Percentiles rank a stretch among this genome's conserved stretches.
phyloP scores from a whole-genome alignment of 2,888 invertebrate genomes.

The Mayetiola destructor region DNA sequence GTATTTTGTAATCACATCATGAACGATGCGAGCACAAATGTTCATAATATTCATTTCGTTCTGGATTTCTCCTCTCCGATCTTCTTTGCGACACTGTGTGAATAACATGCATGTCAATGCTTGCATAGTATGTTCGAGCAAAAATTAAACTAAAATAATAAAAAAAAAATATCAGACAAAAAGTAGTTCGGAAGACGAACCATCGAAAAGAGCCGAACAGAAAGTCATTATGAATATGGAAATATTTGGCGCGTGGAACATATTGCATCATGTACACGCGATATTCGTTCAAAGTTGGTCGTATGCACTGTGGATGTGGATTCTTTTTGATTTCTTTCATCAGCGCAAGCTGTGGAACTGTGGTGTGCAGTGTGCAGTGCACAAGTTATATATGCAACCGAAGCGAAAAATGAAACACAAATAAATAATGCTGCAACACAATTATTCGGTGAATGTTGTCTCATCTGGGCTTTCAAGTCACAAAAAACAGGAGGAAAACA shows the following conservation, averaged over 20 bases:
- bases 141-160: neutral
- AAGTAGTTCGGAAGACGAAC: neutral
- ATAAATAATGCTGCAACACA: constrained; percentile 10
- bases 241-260: neutral
- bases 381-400: too few species aligned
- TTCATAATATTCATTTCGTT: constrained; percentile 1
- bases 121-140: neutral
- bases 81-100: neutral
- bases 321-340: too few species aligned
- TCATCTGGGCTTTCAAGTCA: neutral
- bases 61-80: too few species aligned
- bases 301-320: too few species aligned
- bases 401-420: neutral
- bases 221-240: constrained; percentile 11
- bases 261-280: constrained; percentile 1
- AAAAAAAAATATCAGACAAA: neutral
- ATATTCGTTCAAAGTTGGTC: too few species aligned
- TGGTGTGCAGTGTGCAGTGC: neutral
- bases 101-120: neutral
- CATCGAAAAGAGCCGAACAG: neutral
- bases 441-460: constrained; percentile 3
- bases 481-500: neutral
- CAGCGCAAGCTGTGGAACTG: too few species aligned
- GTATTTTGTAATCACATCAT: constrained; percentile 11
- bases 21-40: constrained; percentile 5